Conservation (phyloP, 2,797 vertebrate species). For the Typhlichthys eigenmanni region DNA sequence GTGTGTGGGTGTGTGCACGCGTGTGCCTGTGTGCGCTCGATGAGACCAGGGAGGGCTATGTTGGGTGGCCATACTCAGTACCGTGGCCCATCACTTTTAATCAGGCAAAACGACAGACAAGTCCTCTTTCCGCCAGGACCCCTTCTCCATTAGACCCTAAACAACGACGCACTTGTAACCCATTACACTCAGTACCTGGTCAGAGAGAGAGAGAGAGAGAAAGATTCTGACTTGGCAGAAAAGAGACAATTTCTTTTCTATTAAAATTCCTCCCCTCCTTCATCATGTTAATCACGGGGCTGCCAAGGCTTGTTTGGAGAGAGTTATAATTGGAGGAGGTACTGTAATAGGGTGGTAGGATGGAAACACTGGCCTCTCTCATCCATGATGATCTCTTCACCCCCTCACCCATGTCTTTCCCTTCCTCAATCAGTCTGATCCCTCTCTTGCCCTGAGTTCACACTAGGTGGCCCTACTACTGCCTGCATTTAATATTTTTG, state of each 20-base stretch:
- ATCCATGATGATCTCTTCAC: conserved; percentile 46
- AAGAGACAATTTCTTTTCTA: conserved; percentile 52
- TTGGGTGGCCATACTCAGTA: conserved; percentile 57
- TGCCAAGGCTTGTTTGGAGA: conserved; percentile 66
- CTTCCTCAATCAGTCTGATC: conserved; percentile 17
- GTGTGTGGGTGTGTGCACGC: conserved; percentile 10
- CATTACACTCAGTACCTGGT: conserved; percentile 74
- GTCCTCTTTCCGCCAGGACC: conserved; percentile 52
- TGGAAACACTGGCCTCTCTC: conserved; percentile 48
- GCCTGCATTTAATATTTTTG: too few relatives aligned
- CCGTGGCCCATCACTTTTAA: conserved; percentile 79
- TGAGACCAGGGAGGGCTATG: conserved; percentile 43
- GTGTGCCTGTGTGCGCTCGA: conserved; percentile 23
- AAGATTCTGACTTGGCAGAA: conserved; percentile 17
- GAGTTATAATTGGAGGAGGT: conserved; percentile 19
- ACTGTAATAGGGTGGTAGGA: conserved; percentile 59
- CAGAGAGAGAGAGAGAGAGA: conserved; percentile 18
- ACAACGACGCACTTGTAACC: conserved; percentile 67
- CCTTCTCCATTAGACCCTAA: conserved; percentile 68
- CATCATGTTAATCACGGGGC: conserved; percentile 60
- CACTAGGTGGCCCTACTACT: too few relatives aligned
- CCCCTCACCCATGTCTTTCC: conserved; percentile 11
- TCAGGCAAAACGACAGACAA: conserved; percentile 72
- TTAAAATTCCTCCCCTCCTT: conserved; percentile 52
- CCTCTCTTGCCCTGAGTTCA: background rate